phyloP scores from a whole-genome alignment of 2,113 vertebrate genomes.

The Pithys albifrons region DNA sequence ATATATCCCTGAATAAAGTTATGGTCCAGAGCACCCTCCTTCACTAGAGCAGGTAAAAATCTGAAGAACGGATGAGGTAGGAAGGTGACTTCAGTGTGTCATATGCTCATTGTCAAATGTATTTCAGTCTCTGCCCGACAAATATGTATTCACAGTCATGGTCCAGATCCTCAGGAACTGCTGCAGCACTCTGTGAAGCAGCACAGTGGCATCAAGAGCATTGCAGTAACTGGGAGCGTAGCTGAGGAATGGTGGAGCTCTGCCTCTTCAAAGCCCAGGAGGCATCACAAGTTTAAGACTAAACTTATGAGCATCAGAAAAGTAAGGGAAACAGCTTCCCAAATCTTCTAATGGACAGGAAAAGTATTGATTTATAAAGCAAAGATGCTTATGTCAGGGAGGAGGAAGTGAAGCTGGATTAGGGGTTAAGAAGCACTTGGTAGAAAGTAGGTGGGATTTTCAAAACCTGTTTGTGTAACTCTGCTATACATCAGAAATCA shows the following conservation, averaged over 20 bases:
- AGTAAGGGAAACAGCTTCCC: not conserved
- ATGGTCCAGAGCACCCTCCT: not conserved
- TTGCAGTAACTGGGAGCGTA: fast-evolving
- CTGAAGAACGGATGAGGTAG: not conserved
- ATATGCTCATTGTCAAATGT: not conserved
- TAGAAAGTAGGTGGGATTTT: not conserved
- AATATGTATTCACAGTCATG: not conserved
- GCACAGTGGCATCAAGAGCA: not conserved
- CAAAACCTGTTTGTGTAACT: not conserved
- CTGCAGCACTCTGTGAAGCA: not conserved
- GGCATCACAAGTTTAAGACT: not conserved
- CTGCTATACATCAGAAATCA: not conserved
- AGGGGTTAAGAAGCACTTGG: not conserved
- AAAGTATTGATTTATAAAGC: not conserved
- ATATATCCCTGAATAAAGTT: not conserved
- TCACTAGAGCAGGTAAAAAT: not conserved
- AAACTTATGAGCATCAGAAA: not conserved
- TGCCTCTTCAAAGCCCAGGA: not conserved
- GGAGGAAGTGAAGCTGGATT: not conserved
- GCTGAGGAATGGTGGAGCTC: not conserved
- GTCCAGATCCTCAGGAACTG: not conserved
- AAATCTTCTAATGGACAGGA: not conserved
- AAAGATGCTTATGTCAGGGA: not conserved
- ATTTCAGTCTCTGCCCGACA: not conserved
- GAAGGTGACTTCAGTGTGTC: not conserved